These are phyloP conservation scores for Tenthredo distinguenda DNA, from an alignment of 2,888 invertebrate species.

Conservation along the genomic window DNA sequence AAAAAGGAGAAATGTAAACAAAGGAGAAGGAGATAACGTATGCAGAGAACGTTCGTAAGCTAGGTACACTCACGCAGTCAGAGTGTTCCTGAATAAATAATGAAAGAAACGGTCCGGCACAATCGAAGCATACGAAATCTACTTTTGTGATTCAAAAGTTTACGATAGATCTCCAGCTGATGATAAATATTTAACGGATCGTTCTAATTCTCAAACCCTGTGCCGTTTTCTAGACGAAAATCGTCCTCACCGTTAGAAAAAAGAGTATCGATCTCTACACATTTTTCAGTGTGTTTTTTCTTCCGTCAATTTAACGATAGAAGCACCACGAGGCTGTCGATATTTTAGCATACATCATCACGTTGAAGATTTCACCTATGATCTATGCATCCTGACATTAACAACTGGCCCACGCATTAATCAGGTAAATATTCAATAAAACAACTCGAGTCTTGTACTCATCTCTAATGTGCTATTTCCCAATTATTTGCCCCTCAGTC, in stretches of 20 bases:
- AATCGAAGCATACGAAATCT: constrained; percentile 31
- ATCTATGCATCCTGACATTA: not conserved
- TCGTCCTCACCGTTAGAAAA: not conserved
- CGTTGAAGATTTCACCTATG: not conserved
- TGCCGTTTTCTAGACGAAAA: not conserved
- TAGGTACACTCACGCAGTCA: not conserved
- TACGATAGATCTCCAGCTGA: not conserved
- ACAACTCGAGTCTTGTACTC: not conserved
- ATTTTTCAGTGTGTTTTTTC: not conserved
- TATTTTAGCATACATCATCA: not conserved
- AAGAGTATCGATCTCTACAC: not conserved
- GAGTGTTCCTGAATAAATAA: constrained; percentile 30
- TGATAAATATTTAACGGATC: not conserved
- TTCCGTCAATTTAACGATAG: not conserved
- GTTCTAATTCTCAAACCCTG: not conserved
- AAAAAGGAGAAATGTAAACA: not conserved
- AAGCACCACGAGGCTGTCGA: not conserved
- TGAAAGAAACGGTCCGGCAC: constrained; percentile 31
- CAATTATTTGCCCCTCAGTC: constrained; percentile 2
- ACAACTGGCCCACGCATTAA: constrained; percentile 5
- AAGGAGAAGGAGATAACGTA: constrained; percentile 4
- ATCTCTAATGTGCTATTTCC: not conserved
- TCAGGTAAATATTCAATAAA: not conserved
- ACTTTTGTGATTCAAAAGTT: constrained; percentile 2
- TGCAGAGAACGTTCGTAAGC: constrained; percentile 18